Base-by-base conservation (phyloP, 1,140 invertebrate genomes). In the Maconellicoccus hirsutus region DNA sequence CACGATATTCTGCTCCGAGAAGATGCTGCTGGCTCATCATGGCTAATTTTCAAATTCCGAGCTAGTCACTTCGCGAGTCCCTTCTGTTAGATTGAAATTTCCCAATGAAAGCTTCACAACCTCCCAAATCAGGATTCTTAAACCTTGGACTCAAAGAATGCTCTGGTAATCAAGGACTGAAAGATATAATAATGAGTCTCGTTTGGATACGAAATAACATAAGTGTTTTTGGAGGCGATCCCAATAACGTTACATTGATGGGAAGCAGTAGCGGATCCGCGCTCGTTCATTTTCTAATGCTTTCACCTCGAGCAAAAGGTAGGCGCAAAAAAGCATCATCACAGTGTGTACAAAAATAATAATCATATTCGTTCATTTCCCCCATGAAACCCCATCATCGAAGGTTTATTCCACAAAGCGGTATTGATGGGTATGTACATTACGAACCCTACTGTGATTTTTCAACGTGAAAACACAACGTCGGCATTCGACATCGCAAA, bases 181-280 rank as follows among this genome's bases (percentile, higher is more conserved):
- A 88, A 76, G 92, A 94, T 79, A 85, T 90, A 33, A 83, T 87
- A 7, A 86, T 87, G 77, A 90, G 85, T 0, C 79, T 93, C 25
- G 81, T 82, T 69, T 94, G 90, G 90, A 84, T 91, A 39, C 84
- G 85, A 61, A 83, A 85, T 72, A 93, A 94, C 78, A 87, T 92
- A 22, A 86, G 82, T 0, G 84, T 87, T 0, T 93, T 94, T 79
- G 88, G 88, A 25, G 91, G 91, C 0, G 91, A 95, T 80, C 85
- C 89, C 0, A 81, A 83, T 8, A 83, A 90, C 52, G 85, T 96
- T 27, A 93, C 92, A 4, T 78, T 96, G n/a, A 83, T 93, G 75
- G 94, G 92, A 2, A 91, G 94, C 77, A 89, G 89, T 63, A 88
- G 89, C 1, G 93, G 91, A 3, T 93, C 93, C 1, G 89, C 90